These are phyloP conservation scores for Delia radicum DNA, from an alignment of 1,140 invertebrate species.

Conservation along the genomic window DNA sequence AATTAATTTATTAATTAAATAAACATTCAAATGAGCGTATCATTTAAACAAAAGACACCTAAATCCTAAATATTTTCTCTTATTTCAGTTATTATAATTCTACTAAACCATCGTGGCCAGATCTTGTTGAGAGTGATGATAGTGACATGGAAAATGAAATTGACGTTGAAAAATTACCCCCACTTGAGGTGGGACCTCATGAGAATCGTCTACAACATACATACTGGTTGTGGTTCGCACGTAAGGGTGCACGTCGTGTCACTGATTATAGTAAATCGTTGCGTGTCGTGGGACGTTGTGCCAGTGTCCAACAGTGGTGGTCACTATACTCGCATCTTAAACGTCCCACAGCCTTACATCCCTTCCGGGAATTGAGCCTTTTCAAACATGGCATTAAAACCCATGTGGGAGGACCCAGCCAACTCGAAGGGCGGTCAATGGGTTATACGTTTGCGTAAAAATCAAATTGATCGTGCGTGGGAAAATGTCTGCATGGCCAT, in stretches of 20 bases:
- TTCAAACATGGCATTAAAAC: conserved; percentile 98
- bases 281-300: conserved; percentile 74
- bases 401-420: conserved; percentile 97
- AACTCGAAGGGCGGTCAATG: conserved; percentile 97
- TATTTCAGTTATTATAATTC: conserved; percentile 33
- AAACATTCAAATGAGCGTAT: too few species aligned
- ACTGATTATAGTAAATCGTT: conserved; percentile 54
- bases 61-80: too few species aligned
- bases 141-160: conserved; percentile 54
- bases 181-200: conserved; percentile 64
- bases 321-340: conserved; percentile 88
- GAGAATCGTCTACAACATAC: conserved; percentile 80
- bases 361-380: conserved; percentile 92
- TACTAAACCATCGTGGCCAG: conserved; percentile 45
- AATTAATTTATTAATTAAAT: too few species aligned
- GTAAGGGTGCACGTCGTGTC: conserved; percentile 50
- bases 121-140: conserved; percentile 52
- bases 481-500: conserved; percentile 98
- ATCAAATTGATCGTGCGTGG: conserved; percentile 94
- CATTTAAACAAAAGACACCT: too few species aligned
- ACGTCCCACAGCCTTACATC: conserved; percentile 82
- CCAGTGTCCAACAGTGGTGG: conserved; percentile 96
- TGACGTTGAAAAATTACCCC: conserved; percentile 55
- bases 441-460: conserved; percentile 91
- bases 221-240: conserved; percentile 77